Base-by-base conservation (phyloP, 2,888 invertebrate genomes). In the Horisme vitalbata region DNA sequence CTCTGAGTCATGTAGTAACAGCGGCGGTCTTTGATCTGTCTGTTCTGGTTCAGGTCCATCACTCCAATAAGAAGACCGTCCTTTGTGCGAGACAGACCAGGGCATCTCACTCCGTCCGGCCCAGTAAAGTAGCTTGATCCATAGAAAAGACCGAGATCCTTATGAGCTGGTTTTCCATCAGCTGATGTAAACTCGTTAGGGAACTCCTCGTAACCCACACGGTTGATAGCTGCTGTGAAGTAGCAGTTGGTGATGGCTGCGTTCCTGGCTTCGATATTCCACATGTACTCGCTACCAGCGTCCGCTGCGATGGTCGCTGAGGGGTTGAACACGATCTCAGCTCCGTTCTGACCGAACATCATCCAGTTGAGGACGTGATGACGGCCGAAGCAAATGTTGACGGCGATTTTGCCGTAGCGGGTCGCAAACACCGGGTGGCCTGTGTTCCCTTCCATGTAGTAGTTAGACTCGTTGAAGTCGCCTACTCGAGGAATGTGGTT, bases 341-440 rank as follows among this genome's bases (percentile, higher is more conserved):
- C 99, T 1, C 98, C 98, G 79, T 99, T 99, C 32, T 98, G 79
- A 0, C 97, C 99, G 80, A 96, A 99, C 96, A 97, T 97, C 92
- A 99, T 92, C 99, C 99, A 99, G 82, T 99, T 99, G 57, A 96
- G 93, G 0, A 99, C 99, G 84, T 99, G 99, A 80, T 99, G 99
- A 8, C 99, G 93, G 0, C 98, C 99, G 77, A 98, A 99, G 82
- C 99, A 99, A 62, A 99, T 98, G 74, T 99, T 99, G 4, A 99
- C 93, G 0, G 94, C 99, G 50, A 99, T 95, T 72, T 94, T 95
- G 6, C 97, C 97, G 74, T 94, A 97, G 45, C 94, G 91, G 0
- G 97, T 97, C 68, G 95, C 84, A 67, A 97, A 97, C 5, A 99
- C 99, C 0, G 96, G 97, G 84, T 99, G 99, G 0, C 99, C 99